Evolutionary conservation across 2,888 invertebrate species (phyloP).

Genomic region (Linyphia triangularis): DNA sequence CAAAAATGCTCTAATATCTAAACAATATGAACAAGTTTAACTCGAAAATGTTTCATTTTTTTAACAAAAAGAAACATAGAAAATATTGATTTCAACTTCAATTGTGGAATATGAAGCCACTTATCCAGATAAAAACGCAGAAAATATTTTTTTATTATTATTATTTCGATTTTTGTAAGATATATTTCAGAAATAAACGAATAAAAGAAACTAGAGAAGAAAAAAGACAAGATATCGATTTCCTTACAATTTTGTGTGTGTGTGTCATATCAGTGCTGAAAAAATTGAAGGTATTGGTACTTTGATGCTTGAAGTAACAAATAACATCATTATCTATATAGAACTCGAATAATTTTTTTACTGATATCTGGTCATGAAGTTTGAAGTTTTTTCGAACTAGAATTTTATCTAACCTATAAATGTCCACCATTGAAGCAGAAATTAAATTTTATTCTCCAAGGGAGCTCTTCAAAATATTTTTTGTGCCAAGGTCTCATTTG

Average conservation of each 20-base stretch:
- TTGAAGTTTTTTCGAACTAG: too few relatives aligned
- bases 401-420: too few relatives aligned
- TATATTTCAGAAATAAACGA: neutral
- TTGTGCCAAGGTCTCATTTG: neutral
- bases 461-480: neutral
- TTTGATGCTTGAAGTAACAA: neutral
- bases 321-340: slow-evolving; percentile 3
- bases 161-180: neutral
- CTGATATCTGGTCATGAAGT: too few relatives aligned
- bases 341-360: too few relatives aligned
- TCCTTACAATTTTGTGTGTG: neutral
- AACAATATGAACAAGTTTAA: too few relatives aligned
- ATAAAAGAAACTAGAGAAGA: neutral
- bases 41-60: neutral
- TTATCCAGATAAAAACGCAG: neutral
- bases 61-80: neutral
- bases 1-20: too few relatives aligned
- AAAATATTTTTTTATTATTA: neutral
- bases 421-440: neutral
- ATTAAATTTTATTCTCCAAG: neutral
- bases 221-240: neutral
- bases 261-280: neutral
- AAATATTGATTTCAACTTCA: neutral
- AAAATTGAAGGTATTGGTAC: neutral
- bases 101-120: neutral